Evolutionary conservation across 2,113 vertebrate genomes (phyloP).

Genomic region (Hippocampus zosterae): DNA sequence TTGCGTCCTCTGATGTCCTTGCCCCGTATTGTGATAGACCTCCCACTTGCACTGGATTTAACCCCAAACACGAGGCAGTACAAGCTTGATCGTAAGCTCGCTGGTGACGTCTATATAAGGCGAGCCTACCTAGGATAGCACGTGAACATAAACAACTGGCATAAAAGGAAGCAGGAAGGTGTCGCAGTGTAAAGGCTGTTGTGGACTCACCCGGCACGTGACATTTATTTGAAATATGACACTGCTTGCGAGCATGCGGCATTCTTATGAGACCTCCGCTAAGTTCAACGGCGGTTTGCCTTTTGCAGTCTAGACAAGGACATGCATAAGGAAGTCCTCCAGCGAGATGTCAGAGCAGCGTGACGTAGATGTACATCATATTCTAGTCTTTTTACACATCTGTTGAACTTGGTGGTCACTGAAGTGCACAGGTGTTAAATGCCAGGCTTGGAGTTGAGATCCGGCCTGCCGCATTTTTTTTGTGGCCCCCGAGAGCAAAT

Average conservation of each 20-base stretch:
- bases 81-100: slow-evolving; percentile 39
- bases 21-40: slow-evolving; percentile 12
- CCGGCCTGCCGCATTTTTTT: no score
- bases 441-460: no score
- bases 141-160: slow-evolving; percentile 64
- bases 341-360: slow-evolving; percentile 15
- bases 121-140: slow-evolving; percentile 39
- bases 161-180: slow-evolving; percentile 70
- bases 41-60: slow-evolving; percentile 1
- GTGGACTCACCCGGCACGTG: slow-evolving; percentile 44
- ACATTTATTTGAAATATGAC: slow-evolving; percentile 41
- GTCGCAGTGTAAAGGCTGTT: slow-evolving; percentile 34
- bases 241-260: slow-evolving; percentile 18
- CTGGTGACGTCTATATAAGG: slow-evolving; percentile 67
- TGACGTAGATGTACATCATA: not conserved
- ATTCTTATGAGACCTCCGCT: slow-evolving; percentile 33
- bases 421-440: no score
- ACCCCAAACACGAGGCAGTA: slow-evolving; percentile 25
- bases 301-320: slow-evolving; percentile 40
- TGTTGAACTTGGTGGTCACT: no score
- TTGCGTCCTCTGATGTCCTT: slow-evolving; percentile 1
- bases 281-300: not conserved
- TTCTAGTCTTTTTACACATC: no score
- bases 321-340: slow-evolving; percentile 39
- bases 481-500: no score